These are phyloP conservation scores for Belgica antarctica DNA, from an alignment of 2,888 invertebrate genomes.

Conservation along the genomic window DNA sequence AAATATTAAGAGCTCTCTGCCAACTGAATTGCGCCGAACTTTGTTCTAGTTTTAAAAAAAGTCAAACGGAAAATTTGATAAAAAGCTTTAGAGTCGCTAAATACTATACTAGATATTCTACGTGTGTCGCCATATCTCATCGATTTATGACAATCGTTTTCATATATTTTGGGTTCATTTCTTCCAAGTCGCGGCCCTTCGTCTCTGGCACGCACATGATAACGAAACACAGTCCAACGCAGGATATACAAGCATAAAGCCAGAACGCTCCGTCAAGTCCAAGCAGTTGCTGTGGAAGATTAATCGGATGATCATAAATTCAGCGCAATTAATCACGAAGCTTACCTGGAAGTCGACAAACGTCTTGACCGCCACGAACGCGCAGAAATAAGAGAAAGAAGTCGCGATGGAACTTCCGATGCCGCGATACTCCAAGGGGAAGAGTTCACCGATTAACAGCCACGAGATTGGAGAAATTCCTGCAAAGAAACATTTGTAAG, in stretches of 20 bases:
- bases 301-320: conserved; percentile 42
- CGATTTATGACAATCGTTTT: conserved; percentile 60
- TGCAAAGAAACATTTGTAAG: conserved; percentile 29
- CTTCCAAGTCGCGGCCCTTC: conserved; percentile 83
- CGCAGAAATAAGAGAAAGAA: conserved; percentile 81
- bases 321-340: conserved; percentile 10
- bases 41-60: conserved; percentile 2
- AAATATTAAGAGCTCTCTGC: conserved; percentile 34
- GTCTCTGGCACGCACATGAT: conserved; percentile 87
- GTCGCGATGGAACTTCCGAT: conserved; percentile 83
- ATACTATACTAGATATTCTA: conserved; percentile 47
- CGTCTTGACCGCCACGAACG: conserved; percentile 81
- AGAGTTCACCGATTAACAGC: conserved; percentile 78
- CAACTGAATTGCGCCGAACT: conserved; percentile 37
- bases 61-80: not conserved
- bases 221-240: conserved; percentile 78
- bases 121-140: conserved; percentile 50
- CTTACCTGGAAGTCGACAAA: conserved; percentile 72
- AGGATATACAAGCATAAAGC: conserved; percentile 80
- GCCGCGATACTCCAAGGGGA: conserved; percentile 80
- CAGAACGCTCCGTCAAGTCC: conserved; percentile 84
- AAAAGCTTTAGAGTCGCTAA: conserved; percentile 25
- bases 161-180: conserved; percentile 74
- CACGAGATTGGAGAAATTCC: conserved; percentile 81
- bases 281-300: conserved; percentile 57